Evolutionary conservation across 2,888 invertebrate species (phyloP).

Genomic region (Cephus pygmeus): DNA sequence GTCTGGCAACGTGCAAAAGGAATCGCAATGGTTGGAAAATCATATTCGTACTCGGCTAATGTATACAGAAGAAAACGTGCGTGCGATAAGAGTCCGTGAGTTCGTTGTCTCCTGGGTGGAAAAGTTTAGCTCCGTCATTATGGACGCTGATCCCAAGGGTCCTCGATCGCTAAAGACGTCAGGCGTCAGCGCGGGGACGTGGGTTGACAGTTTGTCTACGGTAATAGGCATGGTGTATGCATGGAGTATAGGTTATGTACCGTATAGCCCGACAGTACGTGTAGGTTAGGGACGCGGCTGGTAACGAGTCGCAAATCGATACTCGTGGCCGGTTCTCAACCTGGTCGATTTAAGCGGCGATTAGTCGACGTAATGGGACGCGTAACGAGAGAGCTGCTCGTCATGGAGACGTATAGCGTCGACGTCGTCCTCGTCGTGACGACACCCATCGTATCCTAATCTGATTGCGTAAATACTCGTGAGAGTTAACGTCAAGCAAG

Average conservation of each 20-base stretch:
- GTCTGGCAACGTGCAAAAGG: not conserved
- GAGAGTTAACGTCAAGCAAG: not conserved
- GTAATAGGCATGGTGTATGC: not conserved
- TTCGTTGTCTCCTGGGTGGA: not conserved
- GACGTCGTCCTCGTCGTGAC: constrained; percentile 5
- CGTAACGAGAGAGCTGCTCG: constrained; percentile 9
- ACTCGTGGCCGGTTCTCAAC: not conserved
- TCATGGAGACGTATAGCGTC: constrained; percentile 21
- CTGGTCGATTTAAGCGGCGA: not conserved
- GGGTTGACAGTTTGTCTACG: not conserved
- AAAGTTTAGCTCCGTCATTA: not conserved
- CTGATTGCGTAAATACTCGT: not conserved
- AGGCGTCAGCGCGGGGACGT: not conserved
- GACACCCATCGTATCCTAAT: not conserved
- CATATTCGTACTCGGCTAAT: not conserved
- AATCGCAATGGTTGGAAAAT: not conserved
- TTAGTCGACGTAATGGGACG: not conserved
- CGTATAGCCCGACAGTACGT: not conserved
- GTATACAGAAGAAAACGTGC: not conserved
- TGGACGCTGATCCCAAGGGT: not conserved
- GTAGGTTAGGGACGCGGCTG: not conserved
- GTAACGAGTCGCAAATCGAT: not conserved
- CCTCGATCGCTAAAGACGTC: not conserved
- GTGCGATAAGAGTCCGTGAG: not conserved
- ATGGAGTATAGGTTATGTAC: not conserved